A percentile compares a stretch with the other conserved stretches of the same genome.
phyloP scores from a whole-genome alignment of 2,113 vertebrate species.

The Puma concolor region DNA sequence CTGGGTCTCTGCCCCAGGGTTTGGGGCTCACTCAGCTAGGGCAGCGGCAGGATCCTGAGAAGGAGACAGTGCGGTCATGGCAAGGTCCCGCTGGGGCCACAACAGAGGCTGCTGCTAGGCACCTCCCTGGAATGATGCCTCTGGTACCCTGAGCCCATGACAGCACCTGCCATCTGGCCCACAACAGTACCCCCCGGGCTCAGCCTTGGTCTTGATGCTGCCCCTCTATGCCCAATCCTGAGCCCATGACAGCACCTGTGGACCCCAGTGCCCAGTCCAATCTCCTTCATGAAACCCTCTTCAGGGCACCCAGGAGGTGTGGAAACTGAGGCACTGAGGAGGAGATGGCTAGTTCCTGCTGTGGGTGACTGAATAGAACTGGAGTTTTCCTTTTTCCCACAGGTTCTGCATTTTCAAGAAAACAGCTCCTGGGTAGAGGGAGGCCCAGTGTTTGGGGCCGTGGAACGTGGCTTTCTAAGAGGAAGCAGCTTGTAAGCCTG shows the following conservation, averaged over 20 bases:
- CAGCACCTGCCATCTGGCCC: not conserved
- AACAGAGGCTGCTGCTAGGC: accelerated
- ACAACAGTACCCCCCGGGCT: too few relatives aligned
- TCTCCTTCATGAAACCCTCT: not conserved
- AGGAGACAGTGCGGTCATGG: not conserved
- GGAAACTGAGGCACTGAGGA: not conserved
- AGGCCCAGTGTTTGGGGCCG: too few relatives aligned
- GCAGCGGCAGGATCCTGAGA: not conserved
- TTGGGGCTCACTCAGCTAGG: not conserved
- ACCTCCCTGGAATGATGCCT: not conserved
- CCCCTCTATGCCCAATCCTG: not conserved
- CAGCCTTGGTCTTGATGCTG: not conserved
- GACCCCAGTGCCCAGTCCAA: too few relatives aligned
- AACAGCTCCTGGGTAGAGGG: not conserved
- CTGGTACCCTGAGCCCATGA: not conserved
- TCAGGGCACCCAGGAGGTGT: not conserved
- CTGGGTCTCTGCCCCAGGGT: not conserved
- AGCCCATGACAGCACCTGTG: not conserved
- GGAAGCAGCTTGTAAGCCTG: not conserved
- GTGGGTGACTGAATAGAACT: not conserved
- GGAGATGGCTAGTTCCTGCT: not conserved
- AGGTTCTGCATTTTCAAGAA: not conserved
- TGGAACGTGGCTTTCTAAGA: not conserved
- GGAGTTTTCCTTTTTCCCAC: not conserved
- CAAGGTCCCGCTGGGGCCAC: not conserved